Percentiles rank a stretch among this genome's conserved stretches.
Conservation (phyloP, 2,888 invertebrate genomes). For the Spilarctia lutea region DNA sequence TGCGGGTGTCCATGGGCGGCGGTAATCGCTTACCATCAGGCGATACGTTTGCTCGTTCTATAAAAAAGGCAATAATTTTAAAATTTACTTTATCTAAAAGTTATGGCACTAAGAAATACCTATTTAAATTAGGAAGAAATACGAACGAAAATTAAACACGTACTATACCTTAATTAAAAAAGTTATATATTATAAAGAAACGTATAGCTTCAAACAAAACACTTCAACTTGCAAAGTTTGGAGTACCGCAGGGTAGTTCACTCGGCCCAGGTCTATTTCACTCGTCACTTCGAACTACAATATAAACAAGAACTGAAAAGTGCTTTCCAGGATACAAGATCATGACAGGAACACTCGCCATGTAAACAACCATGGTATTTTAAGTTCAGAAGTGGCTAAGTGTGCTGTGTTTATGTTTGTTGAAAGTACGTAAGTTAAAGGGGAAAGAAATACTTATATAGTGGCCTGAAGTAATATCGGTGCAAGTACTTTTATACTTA, state of each 20-base stretch:
- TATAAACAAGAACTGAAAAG: conserved; percentile 14
- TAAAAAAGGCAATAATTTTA: no score
- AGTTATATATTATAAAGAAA: neutral
- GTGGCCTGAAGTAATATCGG: neutral
- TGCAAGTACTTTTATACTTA: neutral
- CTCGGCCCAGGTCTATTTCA: conserved; percentile 14
- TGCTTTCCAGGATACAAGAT: conserved; percentile 10
- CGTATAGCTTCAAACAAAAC: neutral
- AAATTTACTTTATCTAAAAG: no score
- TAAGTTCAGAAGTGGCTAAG: conserved; percentile 15
- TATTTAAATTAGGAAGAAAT: no score
- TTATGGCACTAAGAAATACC: no score
- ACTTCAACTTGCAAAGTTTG: neutral
- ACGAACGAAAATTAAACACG: neutral
- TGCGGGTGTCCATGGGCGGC: no score
- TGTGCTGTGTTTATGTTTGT: conserved; percentile 16
- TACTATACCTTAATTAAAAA: neutral
- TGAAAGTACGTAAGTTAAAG: neutral
- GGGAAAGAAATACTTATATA: neutral
- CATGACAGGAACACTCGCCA: conserved; percentile 16
- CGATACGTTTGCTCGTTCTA: no score
- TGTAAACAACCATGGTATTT: conserved; percentile 22
- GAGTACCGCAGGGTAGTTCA: conserved; percentile 11
- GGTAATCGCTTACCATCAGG: no score
- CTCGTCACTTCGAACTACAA: conserved; percentile 16